Percentiles rank a stretch among this genome's conserved stretches.
Evolutionary conservation across 2,888 invertebrate genomes (phyloP).

Genomic region (Microplitis deprimator): DNA sequence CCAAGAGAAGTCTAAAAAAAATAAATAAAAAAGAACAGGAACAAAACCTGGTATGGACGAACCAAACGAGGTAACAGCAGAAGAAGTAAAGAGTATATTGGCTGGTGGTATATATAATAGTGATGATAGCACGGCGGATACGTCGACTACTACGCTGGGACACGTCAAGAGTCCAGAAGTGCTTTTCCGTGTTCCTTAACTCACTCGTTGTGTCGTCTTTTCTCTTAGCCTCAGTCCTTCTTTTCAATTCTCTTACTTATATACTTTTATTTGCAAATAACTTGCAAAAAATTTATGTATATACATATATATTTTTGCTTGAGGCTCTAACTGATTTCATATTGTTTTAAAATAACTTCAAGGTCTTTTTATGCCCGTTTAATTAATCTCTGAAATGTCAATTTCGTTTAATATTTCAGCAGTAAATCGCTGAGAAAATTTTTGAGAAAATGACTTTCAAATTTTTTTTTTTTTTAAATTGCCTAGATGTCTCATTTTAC

Average conservation of each 20-base stretch:
- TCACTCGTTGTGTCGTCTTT: constrained; percentile 56
- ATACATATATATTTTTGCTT: background rate
- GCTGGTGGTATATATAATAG: background rate
- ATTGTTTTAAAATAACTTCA: no score
- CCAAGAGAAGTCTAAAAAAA: background rate
- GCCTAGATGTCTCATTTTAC: no score
- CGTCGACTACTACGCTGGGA: constrained; percentile 50
- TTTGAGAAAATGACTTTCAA: no score
- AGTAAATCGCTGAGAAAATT: no score
- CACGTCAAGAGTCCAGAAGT: constrained; percentile 68
- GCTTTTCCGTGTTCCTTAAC: constrained; percentile 72
- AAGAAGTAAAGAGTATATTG: constrained; percentile 14
- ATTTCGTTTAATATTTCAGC: no score
- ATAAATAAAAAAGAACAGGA: no score
- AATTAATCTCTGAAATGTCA: no score
- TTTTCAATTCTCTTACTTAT: constrained; percentile 30
- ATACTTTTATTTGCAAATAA: constrained; percentile 25
- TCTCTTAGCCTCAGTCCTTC: constrained; percentile 27
- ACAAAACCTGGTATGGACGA: constrained; percentile 32
- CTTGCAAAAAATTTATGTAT: constrained; percentile 10
- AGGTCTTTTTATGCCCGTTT: no score
- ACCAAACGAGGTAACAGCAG: constrained; percentile 45
- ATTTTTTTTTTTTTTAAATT: no score
- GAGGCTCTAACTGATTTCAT: no score
- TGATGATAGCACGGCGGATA: constrained; percentile 33